Percentiles rank a stretch among this genome's conserved stretches.
Evolutionary conservation across 2,888 invertebrate species (phyloP).

Genomic region (Phyllotreta striolata): DNA sequence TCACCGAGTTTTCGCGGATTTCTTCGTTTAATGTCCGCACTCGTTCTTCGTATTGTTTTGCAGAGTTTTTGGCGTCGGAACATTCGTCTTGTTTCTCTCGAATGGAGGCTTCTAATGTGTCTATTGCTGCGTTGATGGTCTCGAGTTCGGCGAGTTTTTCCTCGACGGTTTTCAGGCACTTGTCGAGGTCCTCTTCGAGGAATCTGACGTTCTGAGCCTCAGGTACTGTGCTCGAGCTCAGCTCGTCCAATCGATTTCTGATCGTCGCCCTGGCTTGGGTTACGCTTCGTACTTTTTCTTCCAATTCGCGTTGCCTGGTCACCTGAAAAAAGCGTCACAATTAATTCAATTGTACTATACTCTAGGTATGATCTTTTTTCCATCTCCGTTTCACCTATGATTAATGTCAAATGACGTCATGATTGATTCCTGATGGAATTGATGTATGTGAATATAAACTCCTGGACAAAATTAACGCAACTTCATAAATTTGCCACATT

Average conservation of each 20-base stretch:
- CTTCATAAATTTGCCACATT: too few species aligned
- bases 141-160: slow-evolving; percentile 58
- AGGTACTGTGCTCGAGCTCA: slow-evolving; percentile 55
- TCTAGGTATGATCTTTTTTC: too few species aligned
- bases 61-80: slow-evolving; percentile 49
- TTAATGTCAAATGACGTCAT: too few species aligned
- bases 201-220: slow-evolving; percentile 54
- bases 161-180: slow-evolving; percentile 58
- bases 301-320: slow-evolving; percentile 41
- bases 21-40: slow-evolving; percentile 60
- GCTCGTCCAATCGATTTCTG: slow-evolving; percentile 50
- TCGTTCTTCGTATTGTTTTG: slow-evolving; percentile 51
- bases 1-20: slow-evolving; percentile 62
- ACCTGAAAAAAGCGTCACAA: slow-evolving; percentile 21
- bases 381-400: too few species aligned
- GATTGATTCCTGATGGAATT: too few species aligned
- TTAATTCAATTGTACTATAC: too few species aligned
- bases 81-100: slow-evolving; percentile 59
- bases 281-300: slow-evolving; percentile 52
- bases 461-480: too few species aligned
- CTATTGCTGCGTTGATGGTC: slow-evolving; percentile 52
- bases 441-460: too few species aligned
- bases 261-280: slow-evolving; percentile 45
- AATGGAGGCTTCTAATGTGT: slow-evolving; percentile 51
- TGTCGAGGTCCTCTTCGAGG: slow-evolving; percentile 54